These are phyloP conservation scores for Morpho helenor DNA, from an alignment of 2,888 invertebrate genomes.

Conservation along the genomic window DNA sequence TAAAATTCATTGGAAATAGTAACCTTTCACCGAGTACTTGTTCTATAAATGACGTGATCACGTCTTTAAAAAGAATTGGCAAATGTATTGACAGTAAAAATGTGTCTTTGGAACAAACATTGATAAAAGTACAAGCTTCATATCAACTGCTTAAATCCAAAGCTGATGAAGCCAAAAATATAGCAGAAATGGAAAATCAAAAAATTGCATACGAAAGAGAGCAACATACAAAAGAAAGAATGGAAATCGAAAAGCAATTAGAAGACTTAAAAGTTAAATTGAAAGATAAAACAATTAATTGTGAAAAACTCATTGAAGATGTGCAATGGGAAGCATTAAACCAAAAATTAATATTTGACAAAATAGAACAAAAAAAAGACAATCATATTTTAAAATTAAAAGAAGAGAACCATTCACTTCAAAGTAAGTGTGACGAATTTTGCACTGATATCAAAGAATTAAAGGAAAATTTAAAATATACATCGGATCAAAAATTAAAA, in stretches of 20 bases:
- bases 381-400: slow-evolving; percentile 49
- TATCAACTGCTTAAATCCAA: slow-evolving; percentile 59
- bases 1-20: slow-evolving; percentile 54
- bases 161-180: slow-evolving; percentile 62
- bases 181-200: slow-evolving; percentile 63
- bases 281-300: slow-evolving; percentile 43
- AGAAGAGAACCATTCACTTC: slow-evolving; percentile 46
- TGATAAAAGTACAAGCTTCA: slow-evolving; percentile 56
- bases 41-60: slow-evolving; percentile 44
- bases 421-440: slow-evolving; percentile 45
- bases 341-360: slow-evolving; percentile 55
- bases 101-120: slow-evolving; percentile 48
- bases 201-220: slow-evolving; percentile 63
- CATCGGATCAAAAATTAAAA: neutral
- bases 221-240: slow-evolving; percentile 50
- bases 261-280: slow-evolving; percentile 44
- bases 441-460: slow-evolving; percentile 36
- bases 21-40: slow-evolving; percentile 42
- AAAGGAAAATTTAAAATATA: slow-evolving; percentile 36
- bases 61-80: slow-evolving; percentile 50
- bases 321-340: slow-evolving; percentile 56
- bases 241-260: slow-evolving; percentile 48
- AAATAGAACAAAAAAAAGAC: slow-evolving; percentile 49
- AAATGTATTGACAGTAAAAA: slow-evolving; percentile 43
- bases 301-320: slow-evolving; percentile 50